These are phyloP conservation scores for Plemyria rubiginata DNA, from an alignment of 2,888 invertebrate genomes.

Conservation along the genomic window DNA sequence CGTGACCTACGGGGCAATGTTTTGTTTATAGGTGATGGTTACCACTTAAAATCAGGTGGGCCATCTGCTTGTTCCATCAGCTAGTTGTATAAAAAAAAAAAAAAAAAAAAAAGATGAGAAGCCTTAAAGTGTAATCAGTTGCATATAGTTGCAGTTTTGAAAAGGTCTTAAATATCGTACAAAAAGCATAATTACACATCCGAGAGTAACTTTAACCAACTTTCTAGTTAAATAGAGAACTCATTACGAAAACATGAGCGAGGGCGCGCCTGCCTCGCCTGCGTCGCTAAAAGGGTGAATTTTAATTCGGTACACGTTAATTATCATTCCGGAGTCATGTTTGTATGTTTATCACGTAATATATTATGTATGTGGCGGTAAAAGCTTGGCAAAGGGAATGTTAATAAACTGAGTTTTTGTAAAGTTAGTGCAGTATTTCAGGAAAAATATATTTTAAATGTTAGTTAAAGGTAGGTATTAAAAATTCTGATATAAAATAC, in stretches of 20 bases:
- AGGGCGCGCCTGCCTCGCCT: neutral
- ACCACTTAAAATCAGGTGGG: no score
- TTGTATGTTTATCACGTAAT: neutral
- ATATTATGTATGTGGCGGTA: constrained; percentile 6
- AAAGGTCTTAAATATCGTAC: neutral
- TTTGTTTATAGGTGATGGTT: no score
- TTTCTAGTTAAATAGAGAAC: constrained; percentile 1
- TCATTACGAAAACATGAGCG: constrained; percentile 16
- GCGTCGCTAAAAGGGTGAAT: constrained; percentile 35
- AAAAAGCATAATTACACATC: constrained; percentile 3
- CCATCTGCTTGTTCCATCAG: no score
- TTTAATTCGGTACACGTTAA: constrained; percentile 38
- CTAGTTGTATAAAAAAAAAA: no score
- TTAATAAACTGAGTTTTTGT: neutral
- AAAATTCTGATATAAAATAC: no score
- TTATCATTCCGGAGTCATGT: constrained; percentile 31
- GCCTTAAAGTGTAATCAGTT: no score
- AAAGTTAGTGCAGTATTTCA: neutral
- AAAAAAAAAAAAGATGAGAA: no score
- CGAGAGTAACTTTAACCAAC: neutral
- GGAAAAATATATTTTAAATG: neutral
- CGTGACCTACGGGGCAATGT: no score
- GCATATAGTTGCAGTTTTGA: neutral
- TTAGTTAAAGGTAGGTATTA: no score
- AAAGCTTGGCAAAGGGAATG: constrained; percentile 18